Percentiles rank a stretch among this genome's conserved stretches.
These are phyloP conservation scores for Plumapathes pennacea DNA, from an alignment of 92 coral and sea anemone species.

Conservation along the genomic window DNA sequence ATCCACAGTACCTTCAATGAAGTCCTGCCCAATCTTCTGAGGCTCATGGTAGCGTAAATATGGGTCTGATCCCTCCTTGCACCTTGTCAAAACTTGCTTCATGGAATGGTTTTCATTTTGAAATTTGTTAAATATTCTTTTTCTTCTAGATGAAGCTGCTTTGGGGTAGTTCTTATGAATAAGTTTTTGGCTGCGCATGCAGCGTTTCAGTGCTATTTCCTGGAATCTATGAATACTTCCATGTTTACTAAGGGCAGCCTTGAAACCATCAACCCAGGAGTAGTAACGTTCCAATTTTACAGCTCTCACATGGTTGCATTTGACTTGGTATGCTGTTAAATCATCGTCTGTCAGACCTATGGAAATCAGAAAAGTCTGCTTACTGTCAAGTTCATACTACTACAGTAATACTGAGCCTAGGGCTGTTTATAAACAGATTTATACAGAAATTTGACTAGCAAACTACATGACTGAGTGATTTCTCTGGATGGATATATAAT, in stretches of 20 bases:
- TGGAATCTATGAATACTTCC: slow-evolving; percentile 53
- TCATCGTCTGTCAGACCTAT: slow-evolving; percentile 68
- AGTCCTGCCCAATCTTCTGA: slow-evolving; percentile 71
- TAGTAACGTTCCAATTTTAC: slow-evolving; percentile 53
- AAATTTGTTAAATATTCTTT: slow-evolving; percentile 47
- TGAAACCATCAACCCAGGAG: slow-evolving; percentile 62
- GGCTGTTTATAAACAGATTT: no score
- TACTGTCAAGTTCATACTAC: no score
- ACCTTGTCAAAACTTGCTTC: slow-evolving; percentile 43
- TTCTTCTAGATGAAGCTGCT: slow-evolving; percentile 56
- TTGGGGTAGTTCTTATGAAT: slow-evolving; percentile 55
- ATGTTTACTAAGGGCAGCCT: slow-evolving; percentile 67
- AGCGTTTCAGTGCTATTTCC: slow-evolving; percentile 70
- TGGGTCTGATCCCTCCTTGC: slow-evolving; percentile 44
- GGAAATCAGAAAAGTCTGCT: not conserved
- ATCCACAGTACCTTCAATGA: slow-evolving; percentile 50
- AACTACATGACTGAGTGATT: no score
- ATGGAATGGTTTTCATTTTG: slow-evolving; percentile 54
- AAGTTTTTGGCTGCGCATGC: slow-evolving; percentile 69
- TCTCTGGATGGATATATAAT: no score
- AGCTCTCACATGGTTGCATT: slow-evolving; percentile 20
- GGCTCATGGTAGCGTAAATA: slow-evolving; percentile 51
- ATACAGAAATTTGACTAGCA: no score
- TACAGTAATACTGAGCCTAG: no score
- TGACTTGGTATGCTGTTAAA: slow-evolving; percentile 41